Percentiles rank a stretch among this genome's conserved stretches.
Conservation (phyloP, 2,113 vertebrate genomes). For the Uria aalge region DNA sequence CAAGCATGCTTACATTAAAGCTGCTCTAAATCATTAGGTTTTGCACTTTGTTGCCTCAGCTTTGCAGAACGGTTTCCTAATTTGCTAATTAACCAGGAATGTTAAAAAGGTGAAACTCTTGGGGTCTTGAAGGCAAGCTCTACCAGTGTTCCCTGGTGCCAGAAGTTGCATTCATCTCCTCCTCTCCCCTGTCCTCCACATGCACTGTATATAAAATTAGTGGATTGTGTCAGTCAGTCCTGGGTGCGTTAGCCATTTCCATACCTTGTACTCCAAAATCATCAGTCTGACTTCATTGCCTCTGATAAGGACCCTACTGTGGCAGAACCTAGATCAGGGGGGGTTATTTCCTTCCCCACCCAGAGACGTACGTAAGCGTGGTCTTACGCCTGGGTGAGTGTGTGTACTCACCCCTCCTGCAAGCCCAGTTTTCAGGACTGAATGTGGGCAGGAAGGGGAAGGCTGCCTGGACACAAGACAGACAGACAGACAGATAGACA, state of each 20-base stretch:
- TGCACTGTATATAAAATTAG: background rate
- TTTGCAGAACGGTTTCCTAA: background rate
- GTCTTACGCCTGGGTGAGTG: background rate
- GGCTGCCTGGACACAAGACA: background rate
- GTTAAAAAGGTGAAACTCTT: background rate
- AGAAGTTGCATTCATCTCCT: background rate
- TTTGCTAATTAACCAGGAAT: background rate
- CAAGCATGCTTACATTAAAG: background rate
- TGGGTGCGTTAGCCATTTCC: background rate
- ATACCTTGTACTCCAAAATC: background rate
- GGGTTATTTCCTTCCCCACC: background rate
- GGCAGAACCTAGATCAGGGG: background rate
- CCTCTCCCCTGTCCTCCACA: background rate
- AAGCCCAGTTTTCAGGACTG: background rate
- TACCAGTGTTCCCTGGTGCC: background rate
- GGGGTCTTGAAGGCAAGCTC: background rate
- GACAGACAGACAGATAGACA: background rate
- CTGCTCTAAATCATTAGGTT: background rate
- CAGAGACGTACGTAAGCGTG: background rate
- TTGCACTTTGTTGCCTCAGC: background rate
- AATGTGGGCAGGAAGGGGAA: background rate
- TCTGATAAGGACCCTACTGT: background rate
- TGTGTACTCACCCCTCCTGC: background rate
- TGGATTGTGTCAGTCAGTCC: background rate
- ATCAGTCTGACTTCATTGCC: background rate